Conservation (phyloP, 2,113 vertebrate genomes). For the Lipophrys pholis region DNA sequence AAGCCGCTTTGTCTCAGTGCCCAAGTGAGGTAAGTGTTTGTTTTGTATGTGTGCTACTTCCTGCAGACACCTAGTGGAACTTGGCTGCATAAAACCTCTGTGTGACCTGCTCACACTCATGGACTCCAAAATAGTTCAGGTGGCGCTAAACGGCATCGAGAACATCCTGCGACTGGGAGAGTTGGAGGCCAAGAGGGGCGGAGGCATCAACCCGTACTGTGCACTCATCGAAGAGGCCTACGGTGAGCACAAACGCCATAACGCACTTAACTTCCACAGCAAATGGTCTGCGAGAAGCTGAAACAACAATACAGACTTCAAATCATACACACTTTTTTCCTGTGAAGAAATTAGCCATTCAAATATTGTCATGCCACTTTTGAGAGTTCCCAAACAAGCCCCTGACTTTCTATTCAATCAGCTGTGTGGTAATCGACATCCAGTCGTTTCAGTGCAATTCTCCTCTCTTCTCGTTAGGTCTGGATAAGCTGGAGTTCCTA, state of each 20-base stretch:
- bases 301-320: neutral
- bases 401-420: too few species aligned
- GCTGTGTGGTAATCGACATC: too few species aligned
- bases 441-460: neutral
- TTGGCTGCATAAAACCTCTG: constrained; percentile 96
- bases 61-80: constrained; percentile 93
- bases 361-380: too few species aligned
- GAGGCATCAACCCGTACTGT: constrained; percentile 97
- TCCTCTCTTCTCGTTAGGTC: constrained; percentile 78
- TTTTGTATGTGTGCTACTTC: constrained; percentile 4
- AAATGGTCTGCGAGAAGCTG: neutral
- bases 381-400: too few species aligned
- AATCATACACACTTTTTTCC: neutral
- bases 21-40: too few species aligned
- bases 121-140: constrained; percentile 99
- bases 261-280: too few species aligned
- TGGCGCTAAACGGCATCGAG: constrained; percentile 95
- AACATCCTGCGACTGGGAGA: constrained; percentile 97
- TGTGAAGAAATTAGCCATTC: too few species aligned
- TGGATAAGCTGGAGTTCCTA: constrained; percentile 98
- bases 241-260: constrained; percentile 79
- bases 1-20: too few species aligned
- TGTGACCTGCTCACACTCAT: constrained; percentile 98
- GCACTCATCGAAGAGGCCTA: constrained; percentile 97
- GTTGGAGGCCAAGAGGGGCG: constrained; percentile 93